phyloP scores from a whole-genome alignment of 2,797 vertebrate genomes.

The Myotis daubentonii region DNA sequence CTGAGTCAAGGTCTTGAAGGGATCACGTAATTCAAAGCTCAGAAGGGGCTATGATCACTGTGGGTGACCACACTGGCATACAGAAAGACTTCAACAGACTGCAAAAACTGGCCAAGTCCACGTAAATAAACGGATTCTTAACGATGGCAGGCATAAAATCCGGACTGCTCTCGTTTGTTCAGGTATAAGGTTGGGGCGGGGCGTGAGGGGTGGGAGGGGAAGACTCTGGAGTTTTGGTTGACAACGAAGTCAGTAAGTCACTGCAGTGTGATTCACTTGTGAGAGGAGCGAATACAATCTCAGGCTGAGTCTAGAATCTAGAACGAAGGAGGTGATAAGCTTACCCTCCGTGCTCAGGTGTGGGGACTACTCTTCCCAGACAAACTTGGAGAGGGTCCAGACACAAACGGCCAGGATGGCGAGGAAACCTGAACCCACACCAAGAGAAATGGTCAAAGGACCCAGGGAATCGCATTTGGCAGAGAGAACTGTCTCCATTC shows the following conservation, averaged over 20 bases:
- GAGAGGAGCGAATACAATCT: background rate
- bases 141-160: background rate
- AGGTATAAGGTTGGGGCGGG: background rate
- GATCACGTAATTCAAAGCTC: background rate
- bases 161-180: background rate
- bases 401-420: background rate
- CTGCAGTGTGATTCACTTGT: background rate
- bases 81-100: background rate
- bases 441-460: background rate
- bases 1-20: background rate
- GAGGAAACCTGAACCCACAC: background rate
- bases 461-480: background rate
- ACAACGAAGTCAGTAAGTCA: background rate
- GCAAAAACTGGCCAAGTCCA: background rate
- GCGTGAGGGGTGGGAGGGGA: background rate
- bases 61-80: background rate
- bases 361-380: background rate
- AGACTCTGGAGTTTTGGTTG: background rate
- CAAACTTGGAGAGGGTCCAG: background rate
- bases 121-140: background rate
- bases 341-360: background rate
- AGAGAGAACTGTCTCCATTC: background rate
- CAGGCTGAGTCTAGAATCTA: background rate
- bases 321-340: background rate
- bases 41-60: background rate